These are phyloP conservation scores for Sylvia borin DNA, from an alignment of 2,797 vertebrate genomes.

Conservation along the genomic window DNA sequence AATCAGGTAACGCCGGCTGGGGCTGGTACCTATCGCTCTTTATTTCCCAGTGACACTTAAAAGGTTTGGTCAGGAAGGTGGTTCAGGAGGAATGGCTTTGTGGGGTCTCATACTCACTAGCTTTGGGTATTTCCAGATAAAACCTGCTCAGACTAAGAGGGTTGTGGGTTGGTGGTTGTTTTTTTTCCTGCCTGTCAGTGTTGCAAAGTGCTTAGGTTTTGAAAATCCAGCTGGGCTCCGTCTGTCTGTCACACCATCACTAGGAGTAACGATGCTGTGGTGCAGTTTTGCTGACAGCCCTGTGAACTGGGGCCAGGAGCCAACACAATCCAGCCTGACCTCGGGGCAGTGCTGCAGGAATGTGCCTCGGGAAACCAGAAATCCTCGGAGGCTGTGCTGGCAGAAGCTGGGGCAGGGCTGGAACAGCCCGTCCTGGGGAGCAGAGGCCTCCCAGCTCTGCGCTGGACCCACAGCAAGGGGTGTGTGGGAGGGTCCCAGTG, in stretches of 20 bases:
- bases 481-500: neutral
- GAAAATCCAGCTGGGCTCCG: constrained; percentile 39
- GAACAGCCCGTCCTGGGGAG: neutral
- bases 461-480: rapidly evolving
- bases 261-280: neutral
- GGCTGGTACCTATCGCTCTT: neutral
- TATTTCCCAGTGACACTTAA: constrained; percentile 15
- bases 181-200: neutral
- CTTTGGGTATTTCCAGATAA: constrained; percentile 27
- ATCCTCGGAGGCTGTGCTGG: rapidly evolving
- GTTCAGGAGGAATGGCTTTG: neutral
- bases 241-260: constrained; percentile 30
- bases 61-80: constrained; percentile 26
- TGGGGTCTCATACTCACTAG: neutral
- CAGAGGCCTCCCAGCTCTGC: neutral
- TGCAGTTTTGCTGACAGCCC: constrained; percentile 20
- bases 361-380: neutral
- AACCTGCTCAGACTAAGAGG: constrained; percentile 10
- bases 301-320: neutral
- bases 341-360: neutral
- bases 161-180: neutral
- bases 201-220: constrained; percentile 45
- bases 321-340: constrained; percentile 17
- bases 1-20: neutral
- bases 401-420: neutral